Evolutionary conservation across 2,113 vertebrate genomes (phyloP), one percentile per base, ranked within the genome.

Genomic region (Apus apus): DNA sequence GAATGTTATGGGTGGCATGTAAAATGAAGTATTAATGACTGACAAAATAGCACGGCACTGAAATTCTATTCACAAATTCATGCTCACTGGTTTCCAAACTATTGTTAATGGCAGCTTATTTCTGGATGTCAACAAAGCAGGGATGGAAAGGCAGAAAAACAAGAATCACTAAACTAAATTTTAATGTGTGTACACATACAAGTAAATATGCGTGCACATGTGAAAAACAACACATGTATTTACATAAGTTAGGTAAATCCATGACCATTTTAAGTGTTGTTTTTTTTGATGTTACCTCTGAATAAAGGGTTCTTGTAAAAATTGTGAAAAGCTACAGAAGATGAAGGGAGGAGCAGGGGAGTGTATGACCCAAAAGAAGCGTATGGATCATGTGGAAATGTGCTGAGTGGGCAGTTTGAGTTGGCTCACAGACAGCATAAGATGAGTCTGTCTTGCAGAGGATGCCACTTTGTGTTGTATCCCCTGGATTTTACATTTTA

Each of bases 1-100:
- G 76, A 79, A 48, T 90, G 68, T 60, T 71, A 84, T 56, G 76
- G 34, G 64, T 78, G 76, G 43, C 43, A 77, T 64, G 29, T 90
- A 90, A 89, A 93, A 90, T 77, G 53, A 89, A 95, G 76, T 89
- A 90, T 68, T 73, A 75, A 84, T 61, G 70, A 73, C 50, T 73
- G 57, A 76, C 75, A 85, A 90, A 93, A 77, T 45, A 94, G 48
- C 46, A 64, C 45, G 48, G 76, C 61, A 81, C 45, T 67, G 56
- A 64, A 89, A 78, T 86, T 86, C 68, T 87, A 27, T 87, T 95
- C 72, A 76, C 84, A 64, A 90, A 79, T 36, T 45, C 50, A 53
- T 14, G 30, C 43, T 80, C 43, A 7, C 38, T 84, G 7, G 20
- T 84, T 97, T 75, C 80, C 53, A 60, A 81, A 43, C 51, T 87